Evolutionary conservation across 2,113 vertebrate species (phyloP), one percentile per base, ranked within the genome.

Genomic region (Rhagologus leucostigma): DNA sequence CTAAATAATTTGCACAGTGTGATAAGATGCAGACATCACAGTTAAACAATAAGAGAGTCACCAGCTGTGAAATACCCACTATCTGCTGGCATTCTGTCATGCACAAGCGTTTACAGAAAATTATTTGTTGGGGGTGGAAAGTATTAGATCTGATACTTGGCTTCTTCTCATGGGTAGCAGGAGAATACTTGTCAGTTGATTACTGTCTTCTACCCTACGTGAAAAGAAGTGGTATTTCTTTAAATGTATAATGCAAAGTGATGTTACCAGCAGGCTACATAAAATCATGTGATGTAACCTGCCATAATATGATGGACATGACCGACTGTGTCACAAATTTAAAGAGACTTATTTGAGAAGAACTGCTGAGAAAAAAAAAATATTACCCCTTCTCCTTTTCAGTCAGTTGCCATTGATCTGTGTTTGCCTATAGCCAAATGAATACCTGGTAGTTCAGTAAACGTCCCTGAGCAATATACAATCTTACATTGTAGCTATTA

Each of bases 1-100:
- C 93, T 98, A 98, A 97, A 97, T 97, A 97, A 97, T 97, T 97
- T 98, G 93, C 94, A 91, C 70, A 67, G 70, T 68, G 75, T 89
- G 74, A 95, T 95, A 97, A 96, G 90, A 97, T 87, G 91, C 89
- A 97, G 93, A 93, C 55, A 96, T 96, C 92, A 89, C 80, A 96
- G 91, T 87, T 95, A 92, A 94, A 96, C 94, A 92, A 81, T 64
- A 85, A 92, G 74, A 73, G 74, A 84, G 78, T 94, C 60, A 71
- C 89, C 93, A 94, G 83, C 92, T 98, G 95, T 68, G 71, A 94
- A 94, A 92, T 94, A 82, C 56, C 83, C 76, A 47, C 80, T 96
- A 24, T 97, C 87, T 96, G 85, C 83, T 93, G 52, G 83, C 92
- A 91, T 94, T 92, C 84, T 97, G 93, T 93, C 83, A 96, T 85